Evolutionary conservation across 2,888 invertebrate species (phyloP), one percentile per base, ranked within the genome.

Genomic region (Podotricha telesiphe): DNA sequence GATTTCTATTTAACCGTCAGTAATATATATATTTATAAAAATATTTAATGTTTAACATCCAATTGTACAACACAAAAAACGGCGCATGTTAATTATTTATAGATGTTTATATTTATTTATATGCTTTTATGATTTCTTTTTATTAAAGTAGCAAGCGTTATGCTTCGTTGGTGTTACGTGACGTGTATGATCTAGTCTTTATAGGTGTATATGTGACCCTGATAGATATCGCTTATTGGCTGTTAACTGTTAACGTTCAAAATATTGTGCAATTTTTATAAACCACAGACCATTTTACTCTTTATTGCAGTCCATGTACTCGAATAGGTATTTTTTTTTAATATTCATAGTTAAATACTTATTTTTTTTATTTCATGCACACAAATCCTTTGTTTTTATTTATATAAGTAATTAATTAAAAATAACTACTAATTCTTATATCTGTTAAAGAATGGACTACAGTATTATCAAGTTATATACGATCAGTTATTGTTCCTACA

Each of bases 191-290:
- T 67, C 67, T 67, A 68, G 68, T 68, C 63, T 72, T 55, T 63
- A 34, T 56, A 64, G 53, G 47, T 58, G 61, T 69, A 62, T 72
- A 61, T 62, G 42, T 15, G 56, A 65, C 50, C 28, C n/a, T 48
- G 48, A 69, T 71, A 63, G 17, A 42, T 62, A 69, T 69, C 20
- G 69, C 73, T 70, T 71, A 68, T 66, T 67, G 62, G 20, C 65
- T 67, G 67, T 70, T 70, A 58, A 67, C 65, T 67, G 67, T 70
- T 70, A 58, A 67, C 65, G 48, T 68, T 68, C 51, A 53, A 59
- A 58, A 67, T 69, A 48, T 53, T 66, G 63, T 56, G 34, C 40
- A 22, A 42, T 45, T 63, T 45, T 55, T 56, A 47, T 11, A 45
- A 40, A 56, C 37, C 7, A 58, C 34, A 45, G 37, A 28, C n/a